Conservation (phyloP, 2,113 vertebrate species). For the Gorsachius goisagi region DNA sequence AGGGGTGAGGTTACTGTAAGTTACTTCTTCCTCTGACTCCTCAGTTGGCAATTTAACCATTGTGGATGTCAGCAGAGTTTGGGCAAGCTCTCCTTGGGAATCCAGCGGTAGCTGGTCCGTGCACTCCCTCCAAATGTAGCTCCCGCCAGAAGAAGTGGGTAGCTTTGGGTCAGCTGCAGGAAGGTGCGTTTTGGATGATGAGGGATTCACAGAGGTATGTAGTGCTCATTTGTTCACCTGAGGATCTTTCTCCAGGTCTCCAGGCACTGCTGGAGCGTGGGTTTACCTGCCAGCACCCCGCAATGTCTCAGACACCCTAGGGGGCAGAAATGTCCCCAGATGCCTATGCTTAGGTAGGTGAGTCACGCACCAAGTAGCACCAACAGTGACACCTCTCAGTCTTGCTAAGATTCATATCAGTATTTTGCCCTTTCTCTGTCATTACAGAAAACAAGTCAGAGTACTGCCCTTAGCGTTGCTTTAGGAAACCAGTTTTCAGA, state of each 20-base stretch:
- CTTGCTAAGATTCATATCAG: background rate
- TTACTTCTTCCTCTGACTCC: too few species aligned
- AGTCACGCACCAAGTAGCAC: background rate
- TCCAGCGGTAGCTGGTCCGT: accelerated
- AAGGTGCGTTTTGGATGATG: accelerated
- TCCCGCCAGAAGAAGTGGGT: background rate
- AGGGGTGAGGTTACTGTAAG: background rate
- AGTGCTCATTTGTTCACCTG: background rate
- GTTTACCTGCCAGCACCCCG: background rate
- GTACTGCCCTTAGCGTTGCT: background rate
- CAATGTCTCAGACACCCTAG: accelerated
- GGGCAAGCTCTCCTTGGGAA: background rate
- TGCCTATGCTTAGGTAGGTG: accelerated
- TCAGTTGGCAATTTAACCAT: accelerated
- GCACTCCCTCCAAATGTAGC: accelerated
- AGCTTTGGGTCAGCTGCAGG: background rate
- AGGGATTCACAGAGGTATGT: background rate
- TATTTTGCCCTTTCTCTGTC: background rate
- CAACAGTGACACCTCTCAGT: background rate
- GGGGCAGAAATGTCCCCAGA: background rate
- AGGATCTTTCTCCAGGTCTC: background rate
- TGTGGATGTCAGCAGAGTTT: background rate
- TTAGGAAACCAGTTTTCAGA: background rate
- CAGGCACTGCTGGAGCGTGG: accelerated
- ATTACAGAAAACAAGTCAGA: background rate